Evolutionary conservation across 2,797 vertebrate species (phyloP).

Genomic region (Rhinogobio ventralis): DNA sequence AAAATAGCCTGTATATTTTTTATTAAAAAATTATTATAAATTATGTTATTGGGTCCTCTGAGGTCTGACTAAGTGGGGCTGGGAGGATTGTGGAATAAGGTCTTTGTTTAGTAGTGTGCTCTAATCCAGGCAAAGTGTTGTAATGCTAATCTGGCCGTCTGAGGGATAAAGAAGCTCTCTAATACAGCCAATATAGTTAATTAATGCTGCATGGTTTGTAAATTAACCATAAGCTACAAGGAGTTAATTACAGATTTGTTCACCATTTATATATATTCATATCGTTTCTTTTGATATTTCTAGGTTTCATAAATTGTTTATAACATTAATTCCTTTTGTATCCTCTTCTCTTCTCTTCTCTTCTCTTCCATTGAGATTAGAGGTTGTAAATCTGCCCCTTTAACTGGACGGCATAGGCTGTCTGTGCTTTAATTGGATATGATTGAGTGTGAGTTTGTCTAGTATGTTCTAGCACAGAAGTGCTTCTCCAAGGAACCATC

Average conservation of each 20-base stretch:
- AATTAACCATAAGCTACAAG: not conserved
- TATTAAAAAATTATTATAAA: not conserved
- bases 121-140: slow-evolving; percentile 54
- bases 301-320: not conserved
- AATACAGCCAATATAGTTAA: slow-evolving; percentile 14
- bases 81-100: slow-evolving; percentile 48
- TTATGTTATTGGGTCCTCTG: not conserved
- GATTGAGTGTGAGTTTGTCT: slow-evolving; percentile 59
- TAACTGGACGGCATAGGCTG: slow-evolving; percentile 79
- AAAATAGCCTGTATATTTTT: too few species aligned
- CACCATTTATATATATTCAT: not conserved
- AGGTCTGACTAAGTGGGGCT: slow-evolving; percentile 2
- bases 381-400: slow-evolving; percentile 72
- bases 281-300: not conserved
- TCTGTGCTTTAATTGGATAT: slow-evolving; percentile 81
- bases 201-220: not conserved
- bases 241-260: not conserved
- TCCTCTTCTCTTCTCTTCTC: not conserved
- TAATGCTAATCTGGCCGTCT: slow-evolving; percentile 54
- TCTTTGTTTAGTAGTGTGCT: slow-evolving; percentile 50
- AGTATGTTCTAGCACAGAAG: slow-evolving; percentile 50
- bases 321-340: not conserved
- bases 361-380: slow-evolving; percentile 68
- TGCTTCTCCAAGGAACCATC: slow-evolving; percentile 73
- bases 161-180: slow-evolving; percentile 46